These are phyloP conservation scores for Leptopilina drosophilae DNA, from an alignment of 2,888 invertebrate species.

Conservation along the genomic window DNA sequence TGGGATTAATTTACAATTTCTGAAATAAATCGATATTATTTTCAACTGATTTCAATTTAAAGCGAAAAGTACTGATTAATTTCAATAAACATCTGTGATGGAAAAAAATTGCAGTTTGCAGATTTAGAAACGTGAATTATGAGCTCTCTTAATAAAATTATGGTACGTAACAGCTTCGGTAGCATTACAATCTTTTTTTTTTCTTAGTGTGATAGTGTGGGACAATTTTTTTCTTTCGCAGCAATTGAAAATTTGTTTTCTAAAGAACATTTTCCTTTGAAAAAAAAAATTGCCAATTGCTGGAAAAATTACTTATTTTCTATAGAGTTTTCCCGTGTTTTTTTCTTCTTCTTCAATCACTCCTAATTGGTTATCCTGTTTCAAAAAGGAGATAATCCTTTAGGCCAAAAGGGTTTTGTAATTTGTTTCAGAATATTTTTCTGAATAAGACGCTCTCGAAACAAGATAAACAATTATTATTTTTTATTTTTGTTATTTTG, in stretches of 20 bases:
- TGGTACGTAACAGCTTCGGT: conserved; percentile 40
- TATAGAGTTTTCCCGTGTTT: conserved; percentile 15
- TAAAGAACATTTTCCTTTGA: not conserved
- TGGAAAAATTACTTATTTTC: conserved; percentile 11
- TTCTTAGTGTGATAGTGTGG: conserved; percentile 37
- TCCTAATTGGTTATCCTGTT: conserved; percentile 37
- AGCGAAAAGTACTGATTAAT: no score
- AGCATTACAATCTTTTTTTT: conserved; percentile 32
- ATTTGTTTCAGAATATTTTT: conserved; percentile 9
- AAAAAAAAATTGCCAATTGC: conserved; percentile 13
- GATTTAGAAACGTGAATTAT: conserved; percentile 22
- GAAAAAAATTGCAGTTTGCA: conserved; percentile 13
- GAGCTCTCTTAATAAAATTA: conserved; percentile 27
- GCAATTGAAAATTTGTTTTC: not conserved
- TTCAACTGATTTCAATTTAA: no score
- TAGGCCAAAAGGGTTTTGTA: conserved; percentile 19
- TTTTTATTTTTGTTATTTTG: not conserved
- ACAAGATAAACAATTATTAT: conserved; percentile 21
- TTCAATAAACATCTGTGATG: no score
- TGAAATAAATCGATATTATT: no score
- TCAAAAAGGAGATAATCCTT: conserved; percentile 22
- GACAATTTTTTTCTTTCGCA: conserved; percentile 35
- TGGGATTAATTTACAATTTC: no score
- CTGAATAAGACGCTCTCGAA: not conserved
- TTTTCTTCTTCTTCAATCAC: not conserved